Conservation (phyloP, 2,888 invertebrate genomes). For the Globia sparganii region DNA sequence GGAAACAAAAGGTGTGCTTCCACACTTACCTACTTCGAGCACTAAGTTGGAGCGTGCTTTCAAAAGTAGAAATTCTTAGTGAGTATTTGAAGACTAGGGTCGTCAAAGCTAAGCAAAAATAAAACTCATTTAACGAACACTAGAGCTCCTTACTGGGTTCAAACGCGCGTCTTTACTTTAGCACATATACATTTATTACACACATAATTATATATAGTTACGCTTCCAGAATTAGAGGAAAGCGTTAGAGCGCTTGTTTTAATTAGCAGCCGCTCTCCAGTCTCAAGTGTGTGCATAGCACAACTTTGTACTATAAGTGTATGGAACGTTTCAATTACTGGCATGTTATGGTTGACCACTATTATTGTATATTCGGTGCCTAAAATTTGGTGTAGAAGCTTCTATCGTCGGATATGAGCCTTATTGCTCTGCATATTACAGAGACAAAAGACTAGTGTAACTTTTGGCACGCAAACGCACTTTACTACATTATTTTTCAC, state of each 20-base stretch:
- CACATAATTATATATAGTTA: slow-evolving; percentile 45
- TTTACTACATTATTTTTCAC: not conserved
- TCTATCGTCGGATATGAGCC: not conserved
- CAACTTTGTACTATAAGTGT: slow-evolving; percentile 54
- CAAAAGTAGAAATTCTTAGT: slow-evolving; percentile 38
- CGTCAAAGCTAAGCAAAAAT: slow-evolving; percentile 59
- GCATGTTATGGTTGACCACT: slow-evolving; percentile 42
- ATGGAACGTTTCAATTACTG: slow-evolving; percentile 57
- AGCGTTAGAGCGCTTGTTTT: slow-evolving; percentile 66
- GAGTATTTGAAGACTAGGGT: slow-evolving; percentile 45
- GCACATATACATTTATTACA: slow-evolving; percentile 61
- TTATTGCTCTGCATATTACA: not conserved
- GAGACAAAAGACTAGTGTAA: not conserved
- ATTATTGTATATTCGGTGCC: slow-evolving; percentile 25
- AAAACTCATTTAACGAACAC: slow-evolving; percentile 58
- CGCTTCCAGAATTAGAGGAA: slow-evolving; percentile 62
- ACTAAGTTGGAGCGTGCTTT: slow-evolving; percentile 31
- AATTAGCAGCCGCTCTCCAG: slow-evolving; percentile 60
- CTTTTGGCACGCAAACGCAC: not conserved
- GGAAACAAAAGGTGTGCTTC: slow-evolving; percentile 43
- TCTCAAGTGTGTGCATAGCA: slow-evolving; percentile 59
- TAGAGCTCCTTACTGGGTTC: slow-evolving; percentile 35
- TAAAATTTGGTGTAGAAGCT: slow-evolving; percentile 28
- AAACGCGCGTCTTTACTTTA: slow-evolving; percentile 59
- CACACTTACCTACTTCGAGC: slow-evolving; percentile 13